phyloP scores from a whole-genome alignment of 2,888 invertebrate genomes.

The Mycalesis mineus region DNA sequence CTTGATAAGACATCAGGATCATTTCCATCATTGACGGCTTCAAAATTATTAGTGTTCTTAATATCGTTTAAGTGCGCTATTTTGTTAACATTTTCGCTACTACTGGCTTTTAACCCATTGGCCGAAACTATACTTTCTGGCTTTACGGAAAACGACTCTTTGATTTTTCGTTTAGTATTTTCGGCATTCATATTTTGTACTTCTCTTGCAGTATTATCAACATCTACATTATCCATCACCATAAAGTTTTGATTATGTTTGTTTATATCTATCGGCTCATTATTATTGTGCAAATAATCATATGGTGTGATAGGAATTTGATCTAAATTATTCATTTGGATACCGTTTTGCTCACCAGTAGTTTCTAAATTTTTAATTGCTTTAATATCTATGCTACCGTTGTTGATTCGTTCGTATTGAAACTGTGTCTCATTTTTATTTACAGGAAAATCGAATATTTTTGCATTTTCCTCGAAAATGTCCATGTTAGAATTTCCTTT shows the following conservation, averaged over 20 bases:
- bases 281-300: neutral
- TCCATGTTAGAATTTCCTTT: neutral
- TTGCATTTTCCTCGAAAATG: neutral
- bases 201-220: neutral
- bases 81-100: neutral
- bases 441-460: neutral
- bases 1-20: neutral
- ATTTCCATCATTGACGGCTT: neutral
- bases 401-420: neutral
- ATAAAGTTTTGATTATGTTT: neutral
- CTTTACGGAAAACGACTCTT: neutral
- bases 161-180: neutral
- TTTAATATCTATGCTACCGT: neutral
- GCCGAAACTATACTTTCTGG: neutral
- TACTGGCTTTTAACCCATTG: neutral
- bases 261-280: neutral
- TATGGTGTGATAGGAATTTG: neutral
- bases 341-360: neutral
- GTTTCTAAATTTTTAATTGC: neutral
- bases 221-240: neutral
- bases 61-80: neutral
- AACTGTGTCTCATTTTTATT: neutral
- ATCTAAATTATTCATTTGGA: neutral
- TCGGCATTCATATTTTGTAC: neutral
- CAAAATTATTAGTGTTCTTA: neutral